Base-by-base conservation (phyloP, 1,140 invertebrate genomes). In the Drosophila yakuba region DNA sequence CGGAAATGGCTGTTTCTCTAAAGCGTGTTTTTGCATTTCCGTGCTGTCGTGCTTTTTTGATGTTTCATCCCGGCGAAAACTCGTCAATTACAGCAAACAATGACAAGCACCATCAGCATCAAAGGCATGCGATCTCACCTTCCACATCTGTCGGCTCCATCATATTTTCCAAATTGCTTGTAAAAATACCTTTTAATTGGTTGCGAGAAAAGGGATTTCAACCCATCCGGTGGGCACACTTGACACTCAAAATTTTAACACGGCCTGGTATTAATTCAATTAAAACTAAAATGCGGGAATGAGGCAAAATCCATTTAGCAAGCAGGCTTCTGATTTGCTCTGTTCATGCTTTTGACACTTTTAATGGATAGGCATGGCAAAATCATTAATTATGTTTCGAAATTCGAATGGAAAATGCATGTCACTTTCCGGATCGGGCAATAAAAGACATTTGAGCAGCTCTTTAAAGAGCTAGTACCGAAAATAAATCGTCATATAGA, bases 351-450 rank as follows among this genome's bases (percentile, higher is more conserved):
- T 82, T 73, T 82, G 82, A 86, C 83, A 88, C 83, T 79, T 82
- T 66, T 82, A 88, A 86, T 86, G 85, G 83, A 76, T 75, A 73
- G 83, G 83, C 83, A 66, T 74, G 71, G 78, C 28, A 75, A 82
- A 79, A 88, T 88, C 83, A 86, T 86, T 88, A 88, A 88, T 86
- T 88, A 86, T 88, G 72, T 86, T 79, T 73, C 45, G 62, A 75
- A 74, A 81, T 79, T 79, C 57, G 59, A 72, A 74, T 58, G 67
- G 62, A 68, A 88, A 83, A 60, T 82, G 72, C 83, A 79, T 75
- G 74, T 86, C 82, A 86, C 78, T 72, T 58, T 52, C 38, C 43
- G 72, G 50, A 14, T 15, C 10, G 6, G 17, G 14, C 32, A 32
- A 3, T 47, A 15, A 15, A 1, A 15, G 25, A 41, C 36, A 43